phyloP scores from a whole-genome alignment of 1,140 invertebrate species.

The Drosophila prosaltans region DNA sequence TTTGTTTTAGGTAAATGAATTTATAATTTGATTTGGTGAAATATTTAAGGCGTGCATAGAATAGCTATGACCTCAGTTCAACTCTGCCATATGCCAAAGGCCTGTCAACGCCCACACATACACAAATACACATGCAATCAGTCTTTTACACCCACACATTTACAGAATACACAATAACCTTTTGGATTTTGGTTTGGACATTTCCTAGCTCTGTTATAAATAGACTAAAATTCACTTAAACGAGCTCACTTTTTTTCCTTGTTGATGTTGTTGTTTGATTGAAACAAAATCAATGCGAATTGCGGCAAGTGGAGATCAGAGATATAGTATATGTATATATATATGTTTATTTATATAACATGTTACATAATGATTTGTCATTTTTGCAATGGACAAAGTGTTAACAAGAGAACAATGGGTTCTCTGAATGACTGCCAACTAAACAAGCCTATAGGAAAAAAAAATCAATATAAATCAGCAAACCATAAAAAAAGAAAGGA shows the following conservation, averaged over 20 bases:
- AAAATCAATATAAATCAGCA: slow-evolving; percentile 44
- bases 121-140: not conserved
- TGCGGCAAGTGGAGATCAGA: not conserved
- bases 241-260: not conserved
- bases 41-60: slow-evolving; percentile 22
- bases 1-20: slow-evolving; percentile 42
- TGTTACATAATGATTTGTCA: slow-evolving; percentile 53
- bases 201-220: slow-evolving; percentile 21
- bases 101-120: slow-evolving; percentile 42
- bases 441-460: not conserved
- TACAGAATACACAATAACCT: slow-evolving; percentile 46
- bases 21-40: slow-evolving; percentile 49
- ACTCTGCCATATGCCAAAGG: slow-evolving; percentile 37
- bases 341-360: slow-evolving; percentile 41
- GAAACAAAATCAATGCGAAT: slow-evolving; percentile 6
- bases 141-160: not conserved
- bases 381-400: slow-evolving; percentile 32
- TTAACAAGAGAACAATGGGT: slow-evolving; percentile 50
- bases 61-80: slow-evolving; percentile 47
- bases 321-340: not conserved
- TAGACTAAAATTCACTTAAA: slow-evolving; percentile 18
- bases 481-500: not conserved
- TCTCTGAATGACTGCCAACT: slow-evolving; percentile 9
- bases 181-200: slow-evolving; percentile 17
- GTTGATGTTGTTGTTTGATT: not conserved